These are phyloP conservation scores for Brachionus manjavacas DNA, from an alignment of 1,140 invertebrate species.

Conservation along the genomic window DNA sequence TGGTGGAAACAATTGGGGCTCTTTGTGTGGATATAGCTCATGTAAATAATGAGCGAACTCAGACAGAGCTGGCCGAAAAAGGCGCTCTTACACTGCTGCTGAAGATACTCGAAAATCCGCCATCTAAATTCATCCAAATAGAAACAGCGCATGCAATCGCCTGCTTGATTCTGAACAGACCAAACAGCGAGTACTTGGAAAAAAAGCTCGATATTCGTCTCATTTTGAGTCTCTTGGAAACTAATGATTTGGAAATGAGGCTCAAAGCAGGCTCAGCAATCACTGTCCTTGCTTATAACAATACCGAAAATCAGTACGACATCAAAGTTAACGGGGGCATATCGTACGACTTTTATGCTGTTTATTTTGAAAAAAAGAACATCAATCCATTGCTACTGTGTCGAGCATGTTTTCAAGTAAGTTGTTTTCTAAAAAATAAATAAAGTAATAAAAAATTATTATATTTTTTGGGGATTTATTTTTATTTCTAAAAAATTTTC, in stretches of 20 bases:
- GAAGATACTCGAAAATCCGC: neutral
- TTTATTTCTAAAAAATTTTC: no score
- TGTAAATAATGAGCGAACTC: conserved; percentile 19
- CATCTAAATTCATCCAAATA: conserved; percentile 1
- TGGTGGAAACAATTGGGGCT: conserved; percentile 54
- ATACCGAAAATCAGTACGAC: conserved; percentile 54
- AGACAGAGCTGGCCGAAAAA: conserved; percentile 25
- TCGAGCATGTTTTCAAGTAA: conserved; percentile 56
- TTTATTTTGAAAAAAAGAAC: conserved; percentile 48
- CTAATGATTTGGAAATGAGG: conserved; percentile 39
- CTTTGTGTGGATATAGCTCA: conserved; percentile 53
- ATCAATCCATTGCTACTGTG: conserved; percentile 50
- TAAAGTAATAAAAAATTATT: no score
- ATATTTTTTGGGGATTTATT: no score
- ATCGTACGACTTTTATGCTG: conserved; percentile 50
- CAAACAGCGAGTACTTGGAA: neutral
- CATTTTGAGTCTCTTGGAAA: conserved; percentile 13
- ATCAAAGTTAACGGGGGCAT: conserved; percentile 55
- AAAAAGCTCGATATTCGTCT: neutral
- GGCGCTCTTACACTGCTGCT: neutral
- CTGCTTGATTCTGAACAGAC: conserved; percentile 21
- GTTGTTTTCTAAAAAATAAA: no score
- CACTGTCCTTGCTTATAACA: conserved; percentile 57
- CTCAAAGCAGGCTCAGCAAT: conserved; percentile 54
- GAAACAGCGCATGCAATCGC: conserved; percentile 34